Evolutionary conservation across 2,113 vertebrate species (phyloP).

Genomic region (Mus musculus): GRCm39 chr1:159630001-159630500

Average conservation of each 20-base stretch:
- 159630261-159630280: constrained; percentile 68
- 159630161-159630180: constrained; percentile 16
- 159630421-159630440: constrained; percentile 61
- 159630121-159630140: neutral
- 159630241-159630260: constrained; percentile 42
- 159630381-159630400: constrained; percentile 51
- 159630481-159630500: constrained; percentile 35
- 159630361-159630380: constrained; percentile 47
- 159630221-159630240: constrained; percentile 50
- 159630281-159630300: constrained; percentile 58
- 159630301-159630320: neutral
- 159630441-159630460: constrained; percentile 61
- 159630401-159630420: constrained; percentile 20
- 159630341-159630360: constrained; percentile 53
- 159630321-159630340: neutral
- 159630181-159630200: constrained; percentile 47
- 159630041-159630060: neutral
- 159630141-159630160: constrained; percentile 42
- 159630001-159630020: neutral
- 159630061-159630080: neutral
- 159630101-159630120: neutral
- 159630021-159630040: neutral
- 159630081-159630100: rapidly evolving
- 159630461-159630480: constrained; percentile 73
- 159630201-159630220: constrained; percentile 43